Conservation (phyloP, 1,140 invertebrate species). For the Sesamia nonagrioides region DNA sequence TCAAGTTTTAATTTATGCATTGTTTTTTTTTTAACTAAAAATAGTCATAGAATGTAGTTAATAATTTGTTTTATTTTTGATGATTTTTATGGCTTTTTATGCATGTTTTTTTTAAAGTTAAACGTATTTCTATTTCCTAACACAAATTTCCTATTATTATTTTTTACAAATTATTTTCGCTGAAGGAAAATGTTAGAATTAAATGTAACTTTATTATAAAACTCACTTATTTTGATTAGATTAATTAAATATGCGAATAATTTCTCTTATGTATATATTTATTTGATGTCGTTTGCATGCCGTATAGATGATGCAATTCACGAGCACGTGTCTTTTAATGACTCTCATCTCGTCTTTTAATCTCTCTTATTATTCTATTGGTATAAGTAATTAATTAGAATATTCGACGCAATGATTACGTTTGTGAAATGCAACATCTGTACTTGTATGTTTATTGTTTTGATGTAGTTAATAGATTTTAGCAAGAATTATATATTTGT, state of each 20-base stretch:
- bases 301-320: neutral
- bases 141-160: too few species aligned
- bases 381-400: neutral
- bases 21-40: neutral
- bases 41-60: neutral
- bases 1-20: constrained; percentile 20
- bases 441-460: constrained; percentile 27
- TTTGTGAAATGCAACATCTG: too few species aligned
- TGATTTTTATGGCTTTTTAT: neutral
- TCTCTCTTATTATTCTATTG: too few species aligned
- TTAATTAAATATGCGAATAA: neutral
- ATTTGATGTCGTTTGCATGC: constrained; percentile 43
- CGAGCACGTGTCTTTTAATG: too few species aligned
- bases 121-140: too few species aligned
- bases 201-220: neutral
- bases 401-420: neutral
- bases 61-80: neutral
- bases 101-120: neutral
- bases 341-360: too few species aligned
- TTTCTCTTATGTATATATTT: neutral
- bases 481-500: constrained; percentile 12
- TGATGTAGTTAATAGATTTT: constrained; percentile 22
- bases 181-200: constrained; percentile 39
- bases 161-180: constrained; percentile 26
- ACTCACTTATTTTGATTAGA: neutral